phyloP scores from a whole-genome alignment of 2,113 vertebrate species.

The Microtus richardsoni region DNA sequence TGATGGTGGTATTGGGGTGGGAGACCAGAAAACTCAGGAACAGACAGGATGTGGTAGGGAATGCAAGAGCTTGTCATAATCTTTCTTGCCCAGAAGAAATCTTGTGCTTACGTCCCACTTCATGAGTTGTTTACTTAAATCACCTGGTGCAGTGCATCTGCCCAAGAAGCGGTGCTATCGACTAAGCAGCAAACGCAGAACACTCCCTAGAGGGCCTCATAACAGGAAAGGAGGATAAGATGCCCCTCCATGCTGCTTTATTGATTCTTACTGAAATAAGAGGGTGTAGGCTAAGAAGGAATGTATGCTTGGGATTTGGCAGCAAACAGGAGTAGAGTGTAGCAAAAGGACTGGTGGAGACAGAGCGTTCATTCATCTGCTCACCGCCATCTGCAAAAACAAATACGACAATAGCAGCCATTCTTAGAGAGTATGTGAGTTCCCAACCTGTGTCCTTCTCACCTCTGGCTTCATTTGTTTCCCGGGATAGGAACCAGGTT shows the following conservation, averaged over 20 bases:
- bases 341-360: slow-evolving; percentile 16
- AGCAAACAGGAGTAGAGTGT: not conserved
- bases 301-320: slow-evolving; percentile 40
- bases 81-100: slow-evolving; percentile 13
- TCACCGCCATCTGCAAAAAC: not conserved
- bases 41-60: slow-evolving; percentile 61
- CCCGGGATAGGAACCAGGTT: not conserved
- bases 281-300: slow-evolving; percentile 40
- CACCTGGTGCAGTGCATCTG: not conserved
- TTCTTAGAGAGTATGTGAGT: slow-evolving; percentile 29
- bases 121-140: slow-evolving; percentile 42
- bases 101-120: slow-evolving; percentile 1
- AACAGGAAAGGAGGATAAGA: slow-evolving; percentile 23
- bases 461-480: not conserved
- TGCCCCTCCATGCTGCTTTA: slow-evolving; percentile 43
- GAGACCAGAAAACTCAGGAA: slow-evolving; percentile 37
- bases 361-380: not conserved
- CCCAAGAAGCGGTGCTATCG: slow-evolving; percentile 25
- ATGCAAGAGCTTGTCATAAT: slow-evolving; percentile 4
- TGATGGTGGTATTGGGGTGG: slow-evolving; percentile 60
- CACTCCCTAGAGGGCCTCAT: slow-evolving; percentile 27
- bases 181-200: not conserved
- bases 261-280: slow-evolving; percentile 48
- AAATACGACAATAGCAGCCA: not conserved
- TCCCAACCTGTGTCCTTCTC: not conserved